Percentiles rank a stretch among this genome's conserved stretches.
Evolutionary conservation across 2,797 vertebrate species (phyloP).

Genomic region (Premnoplex brunnescens): DNA sequence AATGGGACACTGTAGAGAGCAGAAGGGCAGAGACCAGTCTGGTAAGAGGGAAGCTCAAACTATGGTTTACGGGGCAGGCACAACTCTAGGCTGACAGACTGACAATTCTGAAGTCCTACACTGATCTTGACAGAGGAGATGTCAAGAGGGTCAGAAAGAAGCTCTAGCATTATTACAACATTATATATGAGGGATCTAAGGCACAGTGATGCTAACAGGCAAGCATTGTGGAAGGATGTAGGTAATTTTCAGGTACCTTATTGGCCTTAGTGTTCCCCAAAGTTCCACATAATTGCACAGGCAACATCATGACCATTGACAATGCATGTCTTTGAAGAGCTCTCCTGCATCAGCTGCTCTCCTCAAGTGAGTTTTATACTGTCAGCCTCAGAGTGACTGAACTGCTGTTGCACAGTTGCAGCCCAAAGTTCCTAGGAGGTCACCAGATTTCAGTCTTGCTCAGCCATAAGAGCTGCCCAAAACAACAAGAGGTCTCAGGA

Average conservation of each 20-base stretch:
- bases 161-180: neutral
- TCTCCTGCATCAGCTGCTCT: neutral
- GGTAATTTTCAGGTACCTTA: neutral
- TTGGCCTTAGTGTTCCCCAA: neutral
- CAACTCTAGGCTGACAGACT: neutral
- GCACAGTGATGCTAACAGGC: neutral
- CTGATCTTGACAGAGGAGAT: neutral
- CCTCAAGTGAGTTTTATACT: neutral
- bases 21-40: neutral
- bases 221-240: neutral
- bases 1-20: neutral
- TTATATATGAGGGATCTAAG: neutral
- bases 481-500: neutral
- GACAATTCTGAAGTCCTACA: neutral
- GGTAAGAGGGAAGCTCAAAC: neutral
- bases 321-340: neutral
- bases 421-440: neutral
- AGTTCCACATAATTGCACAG: neutral
- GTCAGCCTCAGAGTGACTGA: neutral
- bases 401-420: neutral
- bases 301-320: rapidly evolving
- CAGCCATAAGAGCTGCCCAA: neutral
- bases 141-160: neutral
- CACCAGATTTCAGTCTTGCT: neutral
- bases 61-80: neutral